These are phyloP conservation scores for Bucorvus abyssinicus DNA, from an alignment of 2,797 vertebrate genomes.

Conservation along the genomic window DNA sequence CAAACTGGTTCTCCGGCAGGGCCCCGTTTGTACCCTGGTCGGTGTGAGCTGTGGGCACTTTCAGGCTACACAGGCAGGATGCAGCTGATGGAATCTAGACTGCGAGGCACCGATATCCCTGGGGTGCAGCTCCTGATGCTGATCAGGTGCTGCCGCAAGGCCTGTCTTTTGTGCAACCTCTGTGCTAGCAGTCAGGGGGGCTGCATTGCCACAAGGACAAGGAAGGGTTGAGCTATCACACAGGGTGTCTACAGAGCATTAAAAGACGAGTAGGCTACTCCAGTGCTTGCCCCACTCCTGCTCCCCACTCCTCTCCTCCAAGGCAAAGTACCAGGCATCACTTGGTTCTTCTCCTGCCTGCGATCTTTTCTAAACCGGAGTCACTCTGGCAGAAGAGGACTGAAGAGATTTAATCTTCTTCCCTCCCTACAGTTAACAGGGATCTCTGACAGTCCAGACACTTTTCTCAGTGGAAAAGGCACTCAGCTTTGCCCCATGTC, in stretches of 20 bases:
- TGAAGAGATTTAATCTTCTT: background rate
- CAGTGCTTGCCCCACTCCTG: background rate
- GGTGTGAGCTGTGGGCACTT: too few relatives aligned
- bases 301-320: background rate
- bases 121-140: too few relatives aligned
- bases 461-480: background rate
- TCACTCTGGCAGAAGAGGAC: background rate
- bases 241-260: background rate
- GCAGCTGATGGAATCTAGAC: too few relatives aligned
- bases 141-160: too few relatives aligned
- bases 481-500: background rate
- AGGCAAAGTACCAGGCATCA: background rate
- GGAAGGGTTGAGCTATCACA: background rate
- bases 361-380: background rate
- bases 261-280: background rate
- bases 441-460: background rate
- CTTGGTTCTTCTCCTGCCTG: background rate
- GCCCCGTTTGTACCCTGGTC: too few relatives aligned
- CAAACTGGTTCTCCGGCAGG: too few relatives aligned
- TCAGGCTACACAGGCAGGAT: too few relatives aligned
- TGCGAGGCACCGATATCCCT: too few relatives aligned
- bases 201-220: too few relatives aligned
- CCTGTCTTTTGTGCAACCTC: too few relatives aligned
- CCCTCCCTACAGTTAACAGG: background rate
- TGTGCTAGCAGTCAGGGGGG: too few relatives aligned